phyloP scores from a whole-genome alignment of 2,113 vertebrate genomes.

The Hypocryptadius cinnamomeus region DNA sequence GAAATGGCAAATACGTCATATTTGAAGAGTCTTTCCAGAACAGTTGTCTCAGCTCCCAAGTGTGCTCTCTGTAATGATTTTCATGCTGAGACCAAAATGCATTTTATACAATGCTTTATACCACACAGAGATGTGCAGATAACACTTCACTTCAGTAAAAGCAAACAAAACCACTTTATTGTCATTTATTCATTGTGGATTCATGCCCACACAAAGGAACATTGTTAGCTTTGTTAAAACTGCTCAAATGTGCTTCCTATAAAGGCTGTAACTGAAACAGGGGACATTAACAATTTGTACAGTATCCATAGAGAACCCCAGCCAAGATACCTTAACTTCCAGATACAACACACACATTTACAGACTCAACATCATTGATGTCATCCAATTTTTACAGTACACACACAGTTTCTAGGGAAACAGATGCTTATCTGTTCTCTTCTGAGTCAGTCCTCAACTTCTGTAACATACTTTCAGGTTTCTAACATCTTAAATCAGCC shows the following conservation, averaged over 20 bases:
- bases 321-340: background rate
- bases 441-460: background rate
- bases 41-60: conserved; percentile 31
- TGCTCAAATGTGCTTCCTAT: background rate
- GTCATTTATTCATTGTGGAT: conserved; percentile 25
- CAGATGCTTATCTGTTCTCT: background rate
- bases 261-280: background rate
- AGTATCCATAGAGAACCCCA: background rate
- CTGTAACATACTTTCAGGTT: background rate
- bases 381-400: background rate
- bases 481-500: background rate
- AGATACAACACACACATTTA: background rate
- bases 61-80: conserved; percentile 6
- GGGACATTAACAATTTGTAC: background rate
- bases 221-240: background rate
- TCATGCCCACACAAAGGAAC: conserved; percentile 44
- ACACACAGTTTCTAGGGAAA: background rate
- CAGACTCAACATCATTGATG: background rate
- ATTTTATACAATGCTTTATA: conserved; percentile 23
- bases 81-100: conserved; percentile 43
- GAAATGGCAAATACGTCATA: conserved; percentile 36
- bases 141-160: conserved; percentile 16
- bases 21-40: conserved; percentile 30
- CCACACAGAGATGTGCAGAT: conserved; percentile 28
- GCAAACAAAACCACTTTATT: conserved; percentile 39